Base-by-base conservation (phyloP, 1,140 invertebrate genomes). In the Ceratina calcarata region DNA sequence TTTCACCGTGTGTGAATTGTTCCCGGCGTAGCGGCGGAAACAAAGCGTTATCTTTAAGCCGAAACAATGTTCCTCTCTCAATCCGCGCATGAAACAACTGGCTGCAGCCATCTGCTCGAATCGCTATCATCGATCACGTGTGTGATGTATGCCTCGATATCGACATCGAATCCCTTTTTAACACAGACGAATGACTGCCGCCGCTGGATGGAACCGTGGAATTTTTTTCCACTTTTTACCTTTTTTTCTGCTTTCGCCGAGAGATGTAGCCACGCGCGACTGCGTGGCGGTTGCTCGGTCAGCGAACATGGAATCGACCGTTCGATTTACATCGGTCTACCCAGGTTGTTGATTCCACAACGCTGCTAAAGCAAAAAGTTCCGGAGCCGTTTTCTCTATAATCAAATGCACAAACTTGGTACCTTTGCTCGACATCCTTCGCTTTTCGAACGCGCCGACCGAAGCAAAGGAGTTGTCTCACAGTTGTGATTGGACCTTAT, bases 91-190 rank as follows among this genome's bases (percentile, higher is more conserved):
- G 81, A 81, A 86, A 86, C 85, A 86, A 83, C 85, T 80, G 74
- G 84, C 81, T 79, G 66, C 74, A 76, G 68, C 85, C 80, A 79
- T 80, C 73, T 82, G 83, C 66, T 77, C 18, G 73, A 78, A 86
- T 80, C 81, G 85, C 60, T 85, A 81, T 86, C 85, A 89, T 83
- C 78, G 83, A 79, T 76, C 85, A 85, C 78, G 81, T 73, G 74
- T 80, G 79, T 84, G 86, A 81, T 79, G 77, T 84, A 84, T 85
- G 78, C 69, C 71, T 62, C 72, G 86, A 89, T 89, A 88, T 86
- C 84, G 80, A 82, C 69, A 79, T 74, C 77, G 82, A 85, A 90
- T 89, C 87, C 81, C 87, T 87, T 90, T 90, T 89, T 90, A 90
- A 90, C 86, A 83, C 86, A 89, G 87, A 89, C 89, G 84, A 83